Evolutionary conservation across 1,140 invertebrate species (phyloP).

Genomic region (Aphelinus certus): DNA sequence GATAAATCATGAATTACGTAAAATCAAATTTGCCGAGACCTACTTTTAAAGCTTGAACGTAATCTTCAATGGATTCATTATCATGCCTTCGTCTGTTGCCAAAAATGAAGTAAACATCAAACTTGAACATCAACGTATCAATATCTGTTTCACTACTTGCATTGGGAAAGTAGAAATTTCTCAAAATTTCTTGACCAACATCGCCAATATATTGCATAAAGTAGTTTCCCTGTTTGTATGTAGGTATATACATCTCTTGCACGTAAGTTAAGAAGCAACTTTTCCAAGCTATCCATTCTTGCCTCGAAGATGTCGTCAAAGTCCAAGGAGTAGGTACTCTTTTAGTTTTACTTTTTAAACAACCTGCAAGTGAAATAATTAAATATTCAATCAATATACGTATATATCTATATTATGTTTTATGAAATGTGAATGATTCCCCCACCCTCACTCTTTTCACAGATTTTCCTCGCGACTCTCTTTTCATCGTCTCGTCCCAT

Average conservation of each 20-base stretch:
- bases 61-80: conserved; percentile 25
- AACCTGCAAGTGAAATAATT: neutral
- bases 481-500: too few species aligned
- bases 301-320: conserved; percentile 2
- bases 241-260: conserved; percentile 15
- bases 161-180: conserved; percentile 24
- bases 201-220: conserved; percentile 33
- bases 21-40: neutral
- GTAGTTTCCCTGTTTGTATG: conserved; percentile 18
- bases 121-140: conserved; percentile 34
- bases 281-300: conserved; percentile 37
- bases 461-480: too few species aligned
- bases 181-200: conserved; percentile 26
- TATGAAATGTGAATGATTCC: too few species aligned
- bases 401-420: too few species aligned
- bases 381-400: too few species aligned
- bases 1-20: too few species aligned
- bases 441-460: too few species aligned
- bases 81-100: conserved; percentile 19
- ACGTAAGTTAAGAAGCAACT: conserved; percentile 23
- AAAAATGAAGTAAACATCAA: conserved; percentile 40
- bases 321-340: neutral
- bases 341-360: conserved; percentile 15
- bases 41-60: conserved; percentile 35
- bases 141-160: conserved; percentile 16